Percentiles rank a stretch among this genome's conserved stretches.
Evolutionary conservation across 2,797 vertebrate species (phyloP).

Genomic region (Sebastes steindachneri): DNA sequence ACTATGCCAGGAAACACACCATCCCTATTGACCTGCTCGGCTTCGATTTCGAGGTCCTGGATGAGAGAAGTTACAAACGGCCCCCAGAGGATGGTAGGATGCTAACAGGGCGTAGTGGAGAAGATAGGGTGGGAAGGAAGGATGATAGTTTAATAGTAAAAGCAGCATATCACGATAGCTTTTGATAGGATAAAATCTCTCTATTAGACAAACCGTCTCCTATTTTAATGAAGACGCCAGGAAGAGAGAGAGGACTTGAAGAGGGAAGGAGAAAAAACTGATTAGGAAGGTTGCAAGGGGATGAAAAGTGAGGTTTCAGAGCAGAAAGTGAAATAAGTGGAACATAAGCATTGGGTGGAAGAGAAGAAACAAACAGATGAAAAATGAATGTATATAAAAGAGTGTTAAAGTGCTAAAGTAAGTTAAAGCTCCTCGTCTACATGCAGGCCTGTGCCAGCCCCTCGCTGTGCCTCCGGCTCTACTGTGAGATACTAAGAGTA

Average conservation of each 20-base stretch:
- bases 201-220: not conserved
- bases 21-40: conserved; percentile 90
- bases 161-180: not conserved
- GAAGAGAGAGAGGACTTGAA: not conserved
- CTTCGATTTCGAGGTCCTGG: conserved; percentile 91
- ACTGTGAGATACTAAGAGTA: conserved; percentile 58
- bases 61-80: conserved; percentile 82
- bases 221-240: not conserved
- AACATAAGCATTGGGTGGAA: conserved; percentile 2
- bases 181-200: not conserved
- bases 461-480: conserved; percentile 59
- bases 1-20: conserved; percentile 90
- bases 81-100: conserved; percentile 89
- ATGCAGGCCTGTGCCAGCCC: conserved; percentile 61
- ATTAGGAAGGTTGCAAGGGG: not conserved
- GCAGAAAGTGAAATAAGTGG: conserved; percentile 1
- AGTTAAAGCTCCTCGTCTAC: conserved; percentile 33
- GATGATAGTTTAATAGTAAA: not conserved
- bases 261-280: not conserved
- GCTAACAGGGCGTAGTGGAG: not conserved
- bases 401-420: not conserved
- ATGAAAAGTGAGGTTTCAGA: conserved; percentile 19
- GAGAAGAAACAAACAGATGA: conserved; percentile 29
- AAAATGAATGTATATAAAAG: conserved; percentile 21
- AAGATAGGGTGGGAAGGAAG: not conserved